phyloP scores from a whole-genome alignment of 1,140 invertebrate genomes.

The Drosophila sp. region DNA sequence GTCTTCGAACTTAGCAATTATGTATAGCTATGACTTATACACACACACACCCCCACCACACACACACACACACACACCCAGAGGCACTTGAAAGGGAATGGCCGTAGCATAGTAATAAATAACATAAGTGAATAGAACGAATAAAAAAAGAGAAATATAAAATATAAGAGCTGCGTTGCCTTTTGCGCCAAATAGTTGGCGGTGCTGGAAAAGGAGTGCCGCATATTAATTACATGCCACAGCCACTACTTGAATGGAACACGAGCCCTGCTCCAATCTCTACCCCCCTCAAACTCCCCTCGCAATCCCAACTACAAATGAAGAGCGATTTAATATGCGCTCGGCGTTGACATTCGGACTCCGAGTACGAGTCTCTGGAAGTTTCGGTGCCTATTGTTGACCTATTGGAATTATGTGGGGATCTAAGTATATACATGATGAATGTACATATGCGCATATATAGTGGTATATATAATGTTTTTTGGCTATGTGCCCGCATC shows the following conservation, averaged over 20 bases:
- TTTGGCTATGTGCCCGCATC: conserved; percentile 55
- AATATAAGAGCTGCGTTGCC: conserved; percentile 28
- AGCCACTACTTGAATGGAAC: conserved; percentile 62
- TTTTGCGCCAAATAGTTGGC: conserved; percentile 59
- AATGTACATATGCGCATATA: conserved; percentile 8
- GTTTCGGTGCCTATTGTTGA: conserved; percentile 27
- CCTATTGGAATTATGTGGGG: conserved; percentile 22
- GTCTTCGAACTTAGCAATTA: conserved; percentile 11
- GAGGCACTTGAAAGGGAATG: conserved; percentile 31
- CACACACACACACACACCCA: not conserved
- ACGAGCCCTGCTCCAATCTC: conserved; percentile 33
- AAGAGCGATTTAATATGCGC: conserved; percentile 58
- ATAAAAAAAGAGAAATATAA: not conserved
- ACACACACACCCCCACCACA: not conserved
- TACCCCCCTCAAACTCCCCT: not conserved
- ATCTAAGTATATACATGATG: conserved; percentile 11
- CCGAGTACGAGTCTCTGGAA: too few species aligned
- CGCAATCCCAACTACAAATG: not conserved
- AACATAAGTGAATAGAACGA: conserved; percentile 19
- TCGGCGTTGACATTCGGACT: conserved; percentile 39
- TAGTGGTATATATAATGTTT: conserved; percentile 5
- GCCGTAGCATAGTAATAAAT: conserved; percentile 37
- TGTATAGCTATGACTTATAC: conserved; percentile 1
- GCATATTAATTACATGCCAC: conserved; percentile 74
- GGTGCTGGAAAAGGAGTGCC: conserved; percentile 65